Base-by-base conservation (phyloP, 2,888 invertebrate species). In the Drosophila aldrichi region DNA sequence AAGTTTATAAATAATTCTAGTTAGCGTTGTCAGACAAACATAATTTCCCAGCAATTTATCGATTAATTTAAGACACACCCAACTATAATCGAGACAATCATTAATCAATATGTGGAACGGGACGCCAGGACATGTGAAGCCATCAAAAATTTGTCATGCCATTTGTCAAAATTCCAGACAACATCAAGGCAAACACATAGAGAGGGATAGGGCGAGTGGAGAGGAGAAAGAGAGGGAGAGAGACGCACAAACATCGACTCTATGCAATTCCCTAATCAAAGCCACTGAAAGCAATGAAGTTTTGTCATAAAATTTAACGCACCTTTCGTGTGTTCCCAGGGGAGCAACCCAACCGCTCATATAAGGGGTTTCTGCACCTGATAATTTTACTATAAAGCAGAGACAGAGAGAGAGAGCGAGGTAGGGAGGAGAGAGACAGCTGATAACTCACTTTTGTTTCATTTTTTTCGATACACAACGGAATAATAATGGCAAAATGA, bases 401-500 rank as follows among this genome's bases (percentile, higher is more conserved):
- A 41, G 48, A 57, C 18, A 59, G 63, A 46, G 48, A 67, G 20
- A 12, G 7, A 12, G 65, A 14, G 63, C 1, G 25, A 25, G 25
- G 25, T 25, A 48, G 52, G 22, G 54, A 52, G 51, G 18, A 18
- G 43, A 38, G 68, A 65, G 61, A 75, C 77, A 82, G 87, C 90
- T 87, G 85, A 91, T 91, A 91, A 91, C 90, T 91, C 91, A 91
- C 90, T 91, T 91, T 91, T 91, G 91, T 90, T 90, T 91, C 91
- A 89, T 90, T 91, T 88, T 49, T 88, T 88, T 91, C 90, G 82
- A 91, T 91, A 87, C 91, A 79, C 91, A 77, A 73, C 49, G 90
- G 91, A 91, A 91, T 91, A 91, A 91, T 91, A 91, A 91, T 91
- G 91, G 91, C 89, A 91, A 91, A 91, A 91, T 91, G 91, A 91